These are phyloP conservation scores for Leptinotarsa haldemani DNA, from an alignment of 2,888 invertebrate genomes.

Conservation along the genomic window DNA sequence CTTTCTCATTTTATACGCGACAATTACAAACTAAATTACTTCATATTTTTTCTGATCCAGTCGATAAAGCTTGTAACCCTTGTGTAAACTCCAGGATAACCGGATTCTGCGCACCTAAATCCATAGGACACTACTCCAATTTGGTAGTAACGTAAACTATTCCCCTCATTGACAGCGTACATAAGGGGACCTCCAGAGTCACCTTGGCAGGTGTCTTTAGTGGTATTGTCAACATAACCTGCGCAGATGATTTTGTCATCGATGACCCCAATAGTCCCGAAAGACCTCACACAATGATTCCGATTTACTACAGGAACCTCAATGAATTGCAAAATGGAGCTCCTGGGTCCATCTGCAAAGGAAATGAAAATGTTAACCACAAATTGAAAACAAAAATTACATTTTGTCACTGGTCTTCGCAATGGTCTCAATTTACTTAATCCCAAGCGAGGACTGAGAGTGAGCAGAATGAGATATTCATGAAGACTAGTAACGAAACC, in stretches of 20 bases:
- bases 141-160: constrained; percentile 67
- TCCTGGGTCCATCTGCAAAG: constrained; percentile 75
- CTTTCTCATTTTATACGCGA: not conserved
- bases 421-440: too few species aligned
- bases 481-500: too few species aligned
- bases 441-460: too few species aligned
- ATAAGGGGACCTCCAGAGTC: constrained; percentile 89
- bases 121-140: constrained; percentile 79
- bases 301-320: constrained; percentile 78
- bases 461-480: too few species aligned
- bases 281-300: constrained; percentile 72
- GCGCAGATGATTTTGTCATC: constrained; percentile 79
- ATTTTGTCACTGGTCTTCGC: too few species aligned
- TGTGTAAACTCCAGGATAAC: constrained; percentile 75
- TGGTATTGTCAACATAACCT: constrained; percentile 72
- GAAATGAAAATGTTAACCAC: not conserved
- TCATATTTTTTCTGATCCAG: constrained; percentile 69
- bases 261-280: constrained; percentile 69
- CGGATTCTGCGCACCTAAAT: constrained; percentile 72
- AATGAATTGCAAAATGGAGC: constrained; percentile 74
- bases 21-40: constrained; percentile 16
- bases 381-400: too few species aligned
- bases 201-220: constrained; percentile 80
- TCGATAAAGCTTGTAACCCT: constrained; percentile 71
- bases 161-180: constrained; percentile 57